Evolutionary conservation across 2,888 invertebrate genomes (phyloP).

Genomic region (Limulus polyphemus): DNA sequence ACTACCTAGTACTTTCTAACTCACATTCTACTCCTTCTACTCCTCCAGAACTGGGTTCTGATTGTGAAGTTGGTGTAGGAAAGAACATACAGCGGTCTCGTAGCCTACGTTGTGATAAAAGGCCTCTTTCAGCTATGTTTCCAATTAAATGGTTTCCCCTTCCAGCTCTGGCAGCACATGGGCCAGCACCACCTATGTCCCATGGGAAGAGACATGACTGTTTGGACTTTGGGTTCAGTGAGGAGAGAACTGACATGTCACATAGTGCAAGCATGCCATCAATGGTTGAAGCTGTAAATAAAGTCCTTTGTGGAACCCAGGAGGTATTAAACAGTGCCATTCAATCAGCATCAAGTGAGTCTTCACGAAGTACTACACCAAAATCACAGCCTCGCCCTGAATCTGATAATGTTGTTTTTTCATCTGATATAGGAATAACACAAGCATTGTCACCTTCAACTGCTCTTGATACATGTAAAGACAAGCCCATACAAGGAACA

Average conservation of each 20-base stretch:
- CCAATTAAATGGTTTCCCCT: constrained; percentile 18
- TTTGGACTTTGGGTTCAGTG: no score
- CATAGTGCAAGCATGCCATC: constrained; percentile 22
- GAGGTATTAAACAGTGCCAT: constrained; percentile 23
- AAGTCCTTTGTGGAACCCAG: constrained; percentile 22
- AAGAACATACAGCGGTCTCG: constrained; percentile 13
- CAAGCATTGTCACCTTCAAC: constrained; percentile 5
- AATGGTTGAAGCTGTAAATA: constrained; percentile 23
- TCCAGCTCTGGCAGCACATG: constrained; percentile 13
- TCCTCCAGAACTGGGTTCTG: constrained; percentile 13
- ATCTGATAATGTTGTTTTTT: constrained; percentile 14
- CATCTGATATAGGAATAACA: constrained; percentile 11
- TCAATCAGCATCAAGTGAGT: constrained; percentile 7
- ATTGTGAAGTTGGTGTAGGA: constrained; percentile 1
- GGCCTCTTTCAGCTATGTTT: constrained; percentile 6
- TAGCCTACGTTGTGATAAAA: constrained; percentile 16
- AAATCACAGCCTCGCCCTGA: not conserved
- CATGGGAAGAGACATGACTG: no score
- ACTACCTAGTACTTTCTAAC: no score
- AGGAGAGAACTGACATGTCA: constrained; percentile 2
- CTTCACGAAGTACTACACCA: no score
- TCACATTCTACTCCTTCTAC: constrained; percentile 2
- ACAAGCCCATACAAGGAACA: constrained; percentile 21
- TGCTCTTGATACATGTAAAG: not conserved
- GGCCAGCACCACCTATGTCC: not conserved